Evolutionary conservation across 2,888 invertebrate species (phyloP).

Genomic region (Chamaedrilus cognettii): DNA sequence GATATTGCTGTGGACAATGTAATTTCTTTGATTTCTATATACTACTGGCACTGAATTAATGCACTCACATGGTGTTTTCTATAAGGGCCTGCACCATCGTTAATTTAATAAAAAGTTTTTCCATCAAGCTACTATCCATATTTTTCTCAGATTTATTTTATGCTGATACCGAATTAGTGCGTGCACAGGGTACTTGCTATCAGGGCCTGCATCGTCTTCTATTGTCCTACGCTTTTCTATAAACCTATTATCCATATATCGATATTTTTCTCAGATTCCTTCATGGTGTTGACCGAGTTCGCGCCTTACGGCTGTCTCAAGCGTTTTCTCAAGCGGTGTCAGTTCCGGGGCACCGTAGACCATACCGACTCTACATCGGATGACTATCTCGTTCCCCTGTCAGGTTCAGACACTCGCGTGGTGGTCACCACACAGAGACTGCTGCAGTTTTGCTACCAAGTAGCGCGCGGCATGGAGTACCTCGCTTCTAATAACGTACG

Average conservation of each 20-base stretch:
- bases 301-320: not conserved
- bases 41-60: no score
- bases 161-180: not conserved
- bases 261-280: not conserved
- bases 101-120: no score
- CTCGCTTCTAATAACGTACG: not conserved
- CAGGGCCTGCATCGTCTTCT: no score
- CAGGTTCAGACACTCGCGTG: not conserved
- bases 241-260: no score
- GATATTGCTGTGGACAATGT: no score
- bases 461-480: slow-evolving; percentile 6
- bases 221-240: no score
- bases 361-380: not conserved
- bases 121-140: no score
- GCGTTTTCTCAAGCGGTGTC: not conserved
- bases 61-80: no score
- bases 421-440: not conserved
- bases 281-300: not conserved
- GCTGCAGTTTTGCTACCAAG: not conserved
- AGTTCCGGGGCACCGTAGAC: not conserved
- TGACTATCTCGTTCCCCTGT: slow-evolving; percentile 2
- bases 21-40: no score
- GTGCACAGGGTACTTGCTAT: no score
- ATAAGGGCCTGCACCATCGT: no score
- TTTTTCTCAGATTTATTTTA: not conserved